These are phyloP conservation scores for Oostethus manadensis DNA, from an alignment of 2,113 vertebrate genomes.

Conservation along the genomic window DNA sequence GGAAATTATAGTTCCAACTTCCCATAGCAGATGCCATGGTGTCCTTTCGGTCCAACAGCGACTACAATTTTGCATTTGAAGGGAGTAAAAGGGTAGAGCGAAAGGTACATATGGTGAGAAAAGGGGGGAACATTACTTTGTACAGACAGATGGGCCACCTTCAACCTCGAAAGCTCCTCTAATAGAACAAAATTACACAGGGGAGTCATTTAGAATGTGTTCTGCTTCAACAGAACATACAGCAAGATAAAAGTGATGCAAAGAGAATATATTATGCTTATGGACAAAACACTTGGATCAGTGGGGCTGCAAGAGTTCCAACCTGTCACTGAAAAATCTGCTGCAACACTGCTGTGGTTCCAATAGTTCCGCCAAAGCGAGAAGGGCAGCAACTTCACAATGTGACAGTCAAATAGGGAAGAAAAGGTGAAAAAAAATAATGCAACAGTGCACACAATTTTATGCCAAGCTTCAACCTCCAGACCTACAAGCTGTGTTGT, in stretches of 20 bases:
- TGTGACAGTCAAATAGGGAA: constrained; percentile 53
- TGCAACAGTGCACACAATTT: constrained; percentile 24
- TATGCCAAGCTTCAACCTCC: constrained; percentile 35
- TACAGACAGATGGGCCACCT: constrained; percentile 47
- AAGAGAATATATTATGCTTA: neutral
- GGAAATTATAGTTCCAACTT: too few relatives aligned
- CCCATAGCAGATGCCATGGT: too few relatives aligned
- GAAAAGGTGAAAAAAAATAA: neutral
- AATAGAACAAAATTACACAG: constrained; percentile 42
- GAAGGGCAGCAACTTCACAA: constrained; percentile 15
- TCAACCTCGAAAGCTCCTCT: constrained; percentile 40
- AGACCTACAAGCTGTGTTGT: neutral
- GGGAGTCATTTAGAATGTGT: constrained; percentile 17
- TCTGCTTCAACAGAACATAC: neutral
- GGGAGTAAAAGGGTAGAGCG: too few relatives aligned
- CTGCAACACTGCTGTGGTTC: constrained; percentile 20
- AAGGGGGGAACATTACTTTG: constrained; percentile 27
- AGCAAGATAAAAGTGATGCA: neutral
- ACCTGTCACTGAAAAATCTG: constrained; percentile 28
- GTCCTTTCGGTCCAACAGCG: too few relatives aligned
- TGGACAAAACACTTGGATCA: neutral
- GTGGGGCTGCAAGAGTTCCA: neutral
- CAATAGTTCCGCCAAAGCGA: constrained; percentile 19
- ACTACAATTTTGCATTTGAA: too few relatives aligned
- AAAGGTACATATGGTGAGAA: neutral